Base-by-base conservation (phyloP, 2,113 vertebrate species). In the Panurus biarmicus region DNA sequence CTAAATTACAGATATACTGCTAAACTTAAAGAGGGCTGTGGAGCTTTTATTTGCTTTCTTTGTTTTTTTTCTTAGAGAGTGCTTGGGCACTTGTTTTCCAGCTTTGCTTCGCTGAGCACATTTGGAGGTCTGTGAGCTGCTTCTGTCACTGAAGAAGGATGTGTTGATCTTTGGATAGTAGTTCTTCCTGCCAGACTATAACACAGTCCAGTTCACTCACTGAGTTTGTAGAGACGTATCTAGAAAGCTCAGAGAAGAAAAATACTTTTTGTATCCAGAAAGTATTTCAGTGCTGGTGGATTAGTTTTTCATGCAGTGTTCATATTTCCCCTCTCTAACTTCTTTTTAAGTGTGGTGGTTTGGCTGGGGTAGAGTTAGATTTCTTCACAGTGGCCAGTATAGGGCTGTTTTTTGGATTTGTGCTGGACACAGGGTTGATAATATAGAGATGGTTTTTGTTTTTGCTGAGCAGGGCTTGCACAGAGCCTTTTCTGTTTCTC, bases 321-420 rank as follows among this genome's bases (percentile, higher is more conserved):
- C 0, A 0, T 57, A 26, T 28, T 85, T 75, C 8, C 10, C 5
- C 12, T 44, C n/a, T 1, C 1, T 42, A 51, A 12, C 11, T 85
- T 42, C 20, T 17, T 67, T 47, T 25, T 31, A 6, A 23, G 10
- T 61, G 18, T 26, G 40, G 14, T 75, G n/a, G 5, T 75, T 69
- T 47, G n/a, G 40, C 21, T 75, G 25, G 8, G 29, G 5, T 5
- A 19, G 29, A 35, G 53, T 12, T 25, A 10, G n/a, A 16, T 82
- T 69, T 61, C n/a, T 35, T 42, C 62, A 10, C n/a, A 22, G 25
- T 47, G 47, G 5, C 11, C 10, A 8, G 11, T 9, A 14, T 40
- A n/a, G 29, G 53, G 13, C 20, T 19, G 21, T 47, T 29, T 8
- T 75, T 47, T 31, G 54, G 40, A 35, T 69, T 47, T 61, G 38